Conservation (phyloP, 2,888 invertebrate genomes). For the Synergus japonicus region DNA sequence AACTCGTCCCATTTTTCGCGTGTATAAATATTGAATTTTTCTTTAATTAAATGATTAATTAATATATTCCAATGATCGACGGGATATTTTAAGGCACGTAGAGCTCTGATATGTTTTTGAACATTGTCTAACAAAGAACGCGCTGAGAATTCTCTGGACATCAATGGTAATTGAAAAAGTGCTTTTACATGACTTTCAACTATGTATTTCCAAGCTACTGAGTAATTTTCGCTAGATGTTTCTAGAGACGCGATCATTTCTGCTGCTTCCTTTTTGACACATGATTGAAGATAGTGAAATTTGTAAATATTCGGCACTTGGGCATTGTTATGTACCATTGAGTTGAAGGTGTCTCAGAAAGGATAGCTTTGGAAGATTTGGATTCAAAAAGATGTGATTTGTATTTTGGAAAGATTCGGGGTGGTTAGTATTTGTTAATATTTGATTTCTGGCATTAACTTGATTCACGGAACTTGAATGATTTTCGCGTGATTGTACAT, state of each 20-base stretch:
- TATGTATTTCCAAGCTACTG: slow-evolving; percentile 44
- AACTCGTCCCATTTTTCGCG: not conserved
- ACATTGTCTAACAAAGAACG: not conserved
- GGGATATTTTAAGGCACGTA: not conserved
- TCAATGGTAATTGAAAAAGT: slow-evolving; percentile 21
- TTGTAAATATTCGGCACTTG: too few relatives aligned
- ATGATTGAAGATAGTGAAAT: too few relatives aligned
- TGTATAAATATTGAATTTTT: not conserved
- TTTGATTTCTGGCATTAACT: too few relatives aligned
- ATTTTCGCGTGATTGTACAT: too few relatives aligned
- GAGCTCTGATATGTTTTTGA: not conserved
- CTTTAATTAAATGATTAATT: not conserved
- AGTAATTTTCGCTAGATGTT: slow-evolving; percentile 46
- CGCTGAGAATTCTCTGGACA: slow-evolving; percentile 33
- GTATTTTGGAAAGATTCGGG: too few relatives aligned
- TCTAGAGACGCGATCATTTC: slow-evolving; percentile 46
- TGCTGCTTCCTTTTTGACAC: slow-evolving; percentile 42
- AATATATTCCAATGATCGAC: not conserved
- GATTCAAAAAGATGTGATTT: too few relatives aligned
- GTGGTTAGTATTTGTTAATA: too few relatives aligned
- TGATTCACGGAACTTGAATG: too few relatives aligned
- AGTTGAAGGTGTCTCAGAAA: too few relatives aligned
- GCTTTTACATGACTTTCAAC: slow-evolving; percentile 41
- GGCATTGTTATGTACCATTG: too few relatives aligned
- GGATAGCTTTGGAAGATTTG: too few relatives aligned